Percentiles rank a stretch among this genome's conserved stretches.
Conservation (phyloP, 1,140 invertebrate species). For the Heliothis subflexa region DNA sequence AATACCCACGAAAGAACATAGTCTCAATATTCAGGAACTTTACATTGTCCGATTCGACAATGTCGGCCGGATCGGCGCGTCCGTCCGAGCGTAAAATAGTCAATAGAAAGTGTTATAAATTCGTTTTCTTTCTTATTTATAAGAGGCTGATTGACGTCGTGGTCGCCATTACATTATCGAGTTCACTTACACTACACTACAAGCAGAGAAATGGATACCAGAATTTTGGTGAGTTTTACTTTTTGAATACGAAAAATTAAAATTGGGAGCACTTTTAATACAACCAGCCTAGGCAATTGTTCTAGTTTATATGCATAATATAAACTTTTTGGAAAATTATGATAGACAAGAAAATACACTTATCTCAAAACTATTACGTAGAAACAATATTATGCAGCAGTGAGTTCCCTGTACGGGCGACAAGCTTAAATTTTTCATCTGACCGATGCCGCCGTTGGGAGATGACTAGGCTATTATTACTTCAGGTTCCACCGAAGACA, state of each 20-base stretch:
- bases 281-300: too few relatives aligned
- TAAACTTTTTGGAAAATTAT: too few relatives aligned
- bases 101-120: conserved; percentile 75
- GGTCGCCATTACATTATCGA: conserved; percentile 61
- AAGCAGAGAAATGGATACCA: conserved; percentile 62
- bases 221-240: conserved; percentile 70
- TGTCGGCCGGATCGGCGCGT: conserved; percentile 53
- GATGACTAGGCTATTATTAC: too few relatives aligned
- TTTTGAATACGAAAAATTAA: neutral
- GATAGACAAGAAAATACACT: too few relatives aligned
- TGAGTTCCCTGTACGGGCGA: too few relatives aligned
- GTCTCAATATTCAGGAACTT: neutral
- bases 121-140: conserved; percentile 79
- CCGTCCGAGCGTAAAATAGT: conserved; percentile 70
- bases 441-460: too few relatives aligned
- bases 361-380: too few relatives aligned
- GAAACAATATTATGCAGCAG: too few relatives aligned
- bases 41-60: conserved; percentile 2
- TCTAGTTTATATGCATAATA: too few relatives aligned
- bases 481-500: too few relatives aligned
- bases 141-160: conserved; percentile 65
- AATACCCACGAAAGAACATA: neutral
- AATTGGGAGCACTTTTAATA: too few relatives aligned
- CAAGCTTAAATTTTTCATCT: too few relatives aligned
- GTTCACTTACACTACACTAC: conserved; percentile 45